Evolutionary conservation across 2,113 vertebrate genomes (phyloP).

Genomic region (Eptesicus fuscus): DNA sequence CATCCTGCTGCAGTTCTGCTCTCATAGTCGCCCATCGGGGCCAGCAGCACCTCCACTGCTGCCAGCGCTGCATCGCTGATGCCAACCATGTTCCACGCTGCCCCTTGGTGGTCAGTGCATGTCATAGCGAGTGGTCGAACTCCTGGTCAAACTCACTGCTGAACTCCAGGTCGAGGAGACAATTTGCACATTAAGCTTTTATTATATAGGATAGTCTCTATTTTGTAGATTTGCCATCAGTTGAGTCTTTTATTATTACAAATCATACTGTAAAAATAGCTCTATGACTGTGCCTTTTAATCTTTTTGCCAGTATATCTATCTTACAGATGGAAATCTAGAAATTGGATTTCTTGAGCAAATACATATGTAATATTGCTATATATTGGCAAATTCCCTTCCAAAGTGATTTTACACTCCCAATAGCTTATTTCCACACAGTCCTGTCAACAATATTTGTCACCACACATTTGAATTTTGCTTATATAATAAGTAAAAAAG

Average conservation of each 20-base stretch:
- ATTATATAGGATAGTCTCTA: not conserved
- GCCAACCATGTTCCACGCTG: accelerated
- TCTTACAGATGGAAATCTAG: not conserved
- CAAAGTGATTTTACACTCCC: not conserved
- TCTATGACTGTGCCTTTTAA: not conserved
- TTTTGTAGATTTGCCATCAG: not conserved
- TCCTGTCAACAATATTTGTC: not conserved
- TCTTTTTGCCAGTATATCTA: not conserved
- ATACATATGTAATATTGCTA: not conserved
- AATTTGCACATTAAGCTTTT: too few species aligned
- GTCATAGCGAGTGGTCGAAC: too few species aligned
- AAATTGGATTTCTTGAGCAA: not conserved
- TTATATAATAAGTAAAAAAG: not conserved
- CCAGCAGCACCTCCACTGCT: too few species aligned
- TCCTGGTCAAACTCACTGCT: too few species aligned
- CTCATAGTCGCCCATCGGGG: too few species aligned
- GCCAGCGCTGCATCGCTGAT: accelerated
- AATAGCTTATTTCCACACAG: not conserved
- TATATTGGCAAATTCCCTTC: not conserved
- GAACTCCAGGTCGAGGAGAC: too few species aligned
- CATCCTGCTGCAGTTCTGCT: too few species aligned
- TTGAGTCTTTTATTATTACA: not conserved
- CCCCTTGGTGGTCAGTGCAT: too few species aligned
- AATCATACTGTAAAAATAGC: not conserved
- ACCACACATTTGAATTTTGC: conserved; percentile 2